Conservation (phyloP, 2,888 invertebrate species). For the Hermodice carunculata region DNA sequence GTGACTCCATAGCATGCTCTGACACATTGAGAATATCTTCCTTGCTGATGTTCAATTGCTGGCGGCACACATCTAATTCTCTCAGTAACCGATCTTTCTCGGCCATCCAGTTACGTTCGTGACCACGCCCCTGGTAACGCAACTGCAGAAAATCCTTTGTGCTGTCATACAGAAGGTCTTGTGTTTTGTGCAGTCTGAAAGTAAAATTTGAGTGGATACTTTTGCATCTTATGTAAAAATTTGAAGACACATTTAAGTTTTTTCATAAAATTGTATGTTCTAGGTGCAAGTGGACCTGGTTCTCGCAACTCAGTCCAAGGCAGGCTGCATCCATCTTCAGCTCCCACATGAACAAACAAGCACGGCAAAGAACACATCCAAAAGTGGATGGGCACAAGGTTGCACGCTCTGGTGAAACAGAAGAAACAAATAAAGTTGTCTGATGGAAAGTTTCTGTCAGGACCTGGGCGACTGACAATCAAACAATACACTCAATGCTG, state of each 20-base stretch:
- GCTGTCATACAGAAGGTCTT: constrained; percentile 69
- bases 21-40: constrained; percentile 32
- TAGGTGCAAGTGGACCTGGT: no score
- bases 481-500: neutral
- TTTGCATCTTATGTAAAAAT: no score
- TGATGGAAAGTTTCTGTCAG: neutral
- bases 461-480: neutral
- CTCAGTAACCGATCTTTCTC: constrained; percentile 67
- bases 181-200: constrained; percentile 67
- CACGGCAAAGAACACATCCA: neutral
- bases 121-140: constrained; percentile 62
- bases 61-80: constrained; percentile 57
- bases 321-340: no score
- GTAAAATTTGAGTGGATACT: neutral
- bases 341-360: no score
- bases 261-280: no score
- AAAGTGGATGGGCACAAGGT: neutral
- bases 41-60: constrained; percentile 39
- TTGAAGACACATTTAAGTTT: no score
- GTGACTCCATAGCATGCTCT: constrained; percentile 3
- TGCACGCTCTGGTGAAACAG: neutral
- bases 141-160: constrained; percentile 68
- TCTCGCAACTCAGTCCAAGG: no score
- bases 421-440: neutral
- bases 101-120: constrained; percentile 67